phyloP scores from a whole-genome alignment of 2,888 invertebrate species.

The Drosophila pegasa region DNA sequence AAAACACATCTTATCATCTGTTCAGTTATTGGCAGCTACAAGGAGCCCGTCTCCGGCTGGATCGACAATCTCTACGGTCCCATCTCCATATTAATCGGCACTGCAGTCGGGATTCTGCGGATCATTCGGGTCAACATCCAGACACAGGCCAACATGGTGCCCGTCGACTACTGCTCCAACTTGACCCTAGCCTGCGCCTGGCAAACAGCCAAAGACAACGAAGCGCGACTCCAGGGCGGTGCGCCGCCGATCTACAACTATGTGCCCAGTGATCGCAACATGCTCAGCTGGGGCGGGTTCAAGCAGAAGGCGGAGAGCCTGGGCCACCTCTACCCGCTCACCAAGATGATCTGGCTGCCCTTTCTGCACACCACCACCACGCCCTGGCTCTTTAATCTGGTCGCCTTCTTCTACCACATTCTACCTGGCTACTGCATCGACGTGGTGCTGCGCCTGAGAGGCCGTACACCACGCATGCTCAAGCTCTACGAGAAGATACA shows the following conservation, averaged over 20 bases:
- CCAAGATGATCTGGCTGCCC: constrained; percentile 89
- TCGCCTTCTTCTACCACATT: constrained; percentile 87
- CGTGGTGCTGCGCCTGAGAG: constrained; percentile 70
- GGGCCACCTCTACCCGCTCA: constrained; percentile 87
- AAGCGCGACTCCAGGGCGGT: not conserved
- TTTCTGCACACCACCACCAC: constrained; percentile 85
- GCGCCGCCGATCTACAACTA: constrained; percentile 88
- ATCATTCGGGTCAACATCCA: constrained; percentile 77
- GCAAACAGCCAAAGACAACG: constrained; percentile 80
- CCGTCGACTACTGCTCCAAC: constrained; percentile 85
- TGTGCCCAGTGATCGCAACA: constrained; percentile 92
- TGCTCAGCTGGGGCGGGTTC: constrained; percentile 92
- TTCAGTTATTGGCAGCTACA: constrained; percentile 82
- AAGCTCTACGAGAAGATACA: constrained; percentile 92
- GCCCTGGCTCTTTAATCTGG: constrained; percentile 82
- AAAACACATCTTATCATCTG: no score
- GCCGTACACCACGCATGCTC: constrained; percentile 86
- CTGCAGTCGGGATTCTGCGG: constrained; percentile 87
- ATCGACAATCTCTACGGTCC: constrained; percentile 89
- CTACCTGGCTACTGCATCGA: constrained; percentile 88
- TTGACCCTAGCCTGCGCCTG: constrained; percentile 84
- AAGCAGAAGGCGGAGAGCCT: constrained; percentile 74
- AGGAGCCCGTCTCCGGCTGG: constrained; percentile 88
- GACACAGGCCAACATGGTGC: constrained; percentile 84
- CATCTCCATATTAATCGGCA: constrained; percentile 85